Conservation (phyloP, 53 echinoderm and acorn worm species). For the Paracentrotus lividus region DNA sequence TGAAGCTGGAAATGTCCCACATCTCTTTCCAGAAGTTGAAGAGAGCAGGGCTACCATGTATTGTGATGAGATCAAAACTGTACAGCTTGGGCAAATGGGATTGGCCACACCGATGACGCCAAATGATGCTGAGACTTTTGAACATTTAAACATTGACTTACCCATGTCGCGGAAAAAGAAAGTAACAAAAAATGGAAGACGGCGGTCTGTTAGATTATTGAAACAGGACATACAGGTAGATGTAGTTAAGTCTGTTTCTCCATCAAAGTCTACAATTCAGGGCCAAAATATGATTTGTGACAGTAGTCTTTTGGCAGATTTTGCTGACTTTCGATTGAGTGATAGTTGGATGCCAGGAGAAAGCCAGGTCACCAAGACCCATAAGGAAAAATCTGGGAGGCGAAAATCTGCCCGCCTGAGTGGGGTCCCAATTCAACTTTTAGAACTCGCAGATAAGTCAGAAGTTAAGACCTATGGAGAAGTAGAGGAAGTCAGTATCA, state of each 20-base stretch:
- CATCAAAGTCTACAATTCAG: neutral
- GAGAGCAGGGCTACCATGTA: neutral
- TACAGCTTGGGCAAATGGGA: neutral
- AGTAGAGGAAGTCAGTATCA: neutral
- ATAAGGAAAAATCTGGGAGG: slow-evolving; percentile 28
- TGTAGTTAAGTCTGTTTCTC: neutral
- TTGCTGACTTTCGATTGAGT: slow-evolving; percentile 66
- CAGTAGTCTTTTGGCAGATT: slow-evolving; percentile 52
- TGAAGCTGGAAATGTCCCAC: neutral
- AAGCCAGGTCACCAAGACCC: slow-evolving; percentile 62
- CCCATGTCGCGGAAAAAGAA: slow-evolving; percentile 39
- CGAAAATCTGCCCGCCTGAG: slow-evolving; percentile 58
- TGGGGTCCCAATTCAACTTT: slow-evolving; percentile 48
- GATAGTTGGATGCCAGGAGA: slow-evolving; percentile 60
- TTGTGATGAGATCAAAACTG: neutral
- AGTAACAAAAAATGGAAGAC: slow-evolving; percentile 27
- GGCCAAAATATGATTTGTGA: neutral
- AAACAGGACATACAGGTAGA: neutral
- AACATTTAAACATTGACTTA: slow-evolving; percentile 52
- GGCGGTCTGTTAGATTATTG: slow-evolving; percentile 33
- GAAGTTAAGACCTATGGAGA: neutral
- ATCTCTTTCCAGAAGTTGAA: slow-evolving; percentile 15
- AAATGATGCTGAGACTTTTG: neutral
- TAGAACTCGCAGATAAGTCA: slow-evolving; percentile 48
- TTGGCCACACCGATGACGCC: neutral